Conservation (phyloP, 2,797 vertebrate genomes). For the Dallia pectoralis region DNA sequence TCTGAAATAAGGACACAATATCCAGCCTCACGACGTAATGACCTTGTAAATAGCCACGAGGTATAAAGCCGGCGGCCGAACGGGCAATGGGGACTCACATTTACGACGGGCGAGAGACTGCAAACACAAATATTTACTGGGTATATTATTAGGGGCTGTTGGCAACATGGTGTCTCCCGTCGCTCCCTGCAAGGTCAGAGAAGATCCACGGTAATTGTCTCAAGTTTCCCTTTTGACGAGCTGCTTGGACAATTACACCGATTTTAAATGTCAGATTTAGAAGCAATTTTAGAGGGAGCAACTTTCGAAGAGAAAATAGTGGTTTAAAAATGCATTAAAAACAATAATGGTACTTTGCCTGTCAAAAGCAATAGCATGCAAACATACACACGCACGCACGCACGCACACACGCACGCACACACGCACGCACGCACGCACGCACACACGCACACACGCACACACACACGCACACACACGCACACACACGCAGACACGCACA, state of each 20-base stretch:
- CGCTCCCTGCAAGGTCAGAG: conserved; percentile 50
- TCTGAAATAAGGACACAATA: neutral
- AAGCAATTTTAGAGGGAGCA: conserved; percentile 56
- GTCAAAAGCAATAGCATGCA: conserved; percentile 66
- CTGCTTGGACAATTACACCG: conserved; percentile 69
- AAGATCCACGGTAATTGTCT: conserved; percentile 32
- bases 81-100: neutral
- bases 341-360: conserved; percentile 62
- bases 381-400: conserved; percentile 25
- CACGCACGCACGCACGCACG: conserved; percentile 26
- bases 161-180: conserved; percentile 50
- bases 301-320: conserved; percentile 31
- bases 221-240: conserved; percentile 44
- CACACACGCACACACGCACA: neutral
- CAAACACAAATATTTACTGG: conserved; percentile 38
- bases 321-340: conserved; percentile 68
- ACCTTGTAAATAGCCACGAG: neutral
- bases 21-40: neutral
- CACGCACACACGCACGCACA: conserved; percentile 39
- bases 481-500: conserved; percentile 29
- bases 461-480: conserved; percentile 10
- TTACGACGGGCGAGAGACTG: neutral
- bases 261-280: conserved; percentile 69
- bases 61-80: neutral
- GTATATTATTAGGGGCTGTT: conserved; percentile 39